Evolutionary conservation across 2,888 invertebrate species (phyloP), one percentile per base, ranked within the genome.

Genomic region (Cotesia congregata): DNA sequence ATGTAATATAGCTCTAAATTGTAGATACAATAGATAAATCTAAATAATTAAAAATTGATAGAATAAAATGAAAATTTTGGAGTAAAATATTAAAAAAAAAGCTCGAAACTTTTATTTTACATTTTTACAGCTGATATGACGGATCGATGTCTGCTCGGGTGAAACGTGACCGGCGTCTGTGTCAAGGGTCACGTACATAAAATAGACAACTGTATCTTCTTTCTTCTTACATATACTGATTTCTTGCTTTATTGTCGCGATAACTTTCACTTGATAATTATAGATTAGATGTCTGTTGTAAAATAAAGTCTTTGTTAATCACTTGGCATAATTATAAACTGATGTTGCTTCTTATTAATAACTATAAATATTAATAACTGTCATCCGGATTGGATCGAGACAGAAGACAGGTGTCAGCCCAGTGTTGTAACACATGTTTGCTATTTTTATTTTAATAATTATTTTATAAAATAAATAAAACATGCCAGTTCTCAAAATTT

Each of bases 161-260:
- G 30, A 65, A 65, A 65, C 65, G 65, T 65, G 65, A 38, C 65
- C 30, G 65, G 65, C 38, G 20, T 30, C 15, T 1, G 9, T 12
- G 50, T 65, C 17, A 65, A 38, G 30, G 65, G 65, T 65, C 65
- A 65, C 12, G 30, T 65, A 65, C 30, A 65, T 17, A 20, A 62
- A 1, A 62, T 15, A n/a, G 15, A 62, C 62, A 62, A 62, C 17
- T 62, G 1, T 65, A 12, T 65, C 38, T 30, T 65, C 6, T 65
- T 6, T 50, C 50, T 12, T 7, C 12, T 50, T 50, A 50, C 3
- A 30, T 20, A 20, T 20, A 20, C 1, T 20, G 1, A 20, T 30
- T 9, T 50, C 3, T 50, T 50, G 7, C 12, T 50, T 50, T 50
- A 50, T 50, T 50, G 50, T 50, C 50, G 50, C 50, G 50, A 50